A percentile compares a stretch with the other conserved stretches of the same genome.
phyloP scores from a whole-genome alignment of 2,113 vertebrate genomes.

The Sinocyclocheilus anophthalmus region DNA sequence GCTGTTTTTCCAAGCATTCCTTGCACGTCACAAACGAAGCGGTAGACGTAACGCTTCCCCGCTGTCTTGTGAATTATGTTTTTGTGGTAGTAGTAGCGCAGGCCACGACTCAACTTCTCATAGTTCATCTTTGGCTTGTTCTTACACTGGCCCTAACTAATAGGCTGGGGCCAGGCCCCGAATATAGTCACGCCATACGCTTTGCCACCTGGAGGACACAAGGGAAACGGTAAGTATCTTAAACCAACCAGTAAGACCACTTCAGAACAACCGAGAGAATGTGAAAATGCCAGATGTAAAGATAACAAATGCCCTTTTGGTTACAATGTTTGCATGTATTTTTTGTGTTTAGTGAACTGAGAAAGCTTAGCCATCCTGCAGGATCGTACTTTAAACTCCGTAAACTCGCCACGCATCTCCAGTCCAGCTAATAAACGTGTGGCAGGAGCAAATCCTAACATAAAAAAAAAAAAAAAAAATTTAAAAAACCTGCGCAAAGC shows the following conservation, averaged over 20 bases:
- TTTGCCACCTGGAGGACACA: constrained; percentile 76
- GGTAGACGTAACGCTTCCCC: constrained; percentile 85
- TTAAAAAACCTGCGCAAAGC: constrained; percentile 84
- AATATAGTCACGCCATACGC: too few species aligned
- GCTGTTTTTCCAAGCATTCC: constrained; percentile 79
- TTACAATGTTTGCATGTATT: not conserved
- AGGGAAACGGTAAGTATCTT: not conserved
- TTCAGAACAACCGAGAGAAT: constrained; percentile 20
- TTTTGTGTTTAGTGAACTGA: not conserved
- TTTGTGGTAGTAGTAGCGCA: constrained; percentile 87
- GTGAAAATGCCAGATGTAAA: not conserved
- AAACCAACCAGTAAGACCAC: not conserved
- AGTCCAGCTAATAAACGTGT: constrained; percentile 81
- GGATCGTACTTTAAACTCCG: constrained; percentile 85
- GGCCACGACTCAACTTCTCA: constrained; percentile 85
- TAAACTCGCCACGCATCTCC: too few species aligned
- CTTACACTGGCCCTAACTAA: constrained; percentile 85
- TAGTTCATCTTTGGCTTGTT: constrained; percentile 90
- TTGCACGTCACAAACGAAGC: constrained; percentile 82
- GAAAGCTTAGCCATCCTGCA: too few species aligned
- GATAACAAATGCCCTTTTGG: not conserved
- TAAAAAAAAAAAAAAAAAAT: too few species aligned
- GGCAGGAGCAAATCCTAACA: constrained; percentile 77
- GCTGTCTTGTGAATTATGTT: constrained; percentile 88
- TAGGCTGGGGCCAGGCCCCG: too few species aligned